Evolutionary conservation across 2,797 vertebrate genomes (phyloP).

Genomic region (Coranthus polyacanthus): DNA sequence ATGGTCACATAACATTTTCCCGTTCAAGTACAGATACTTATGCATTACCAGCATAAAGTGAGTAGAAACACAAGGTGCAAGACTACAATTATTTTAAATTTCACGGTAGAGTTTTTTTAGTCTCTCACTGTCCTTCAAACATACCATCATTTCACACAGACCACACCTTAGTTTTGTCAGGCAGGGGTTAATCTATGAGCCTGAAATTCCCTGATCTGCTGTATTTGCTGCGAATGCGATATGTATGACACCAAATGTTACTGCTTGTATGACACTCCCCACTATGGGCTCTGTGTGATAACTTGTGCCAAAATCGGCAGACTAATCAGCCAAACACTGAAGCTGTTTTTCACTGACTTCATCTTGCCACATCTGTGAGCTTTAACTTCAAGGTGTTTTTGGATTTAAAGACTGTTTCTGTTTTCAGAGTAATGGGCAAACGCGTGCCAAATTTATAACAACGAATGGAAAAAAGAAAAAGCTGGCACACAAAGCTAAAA

Average conservation of each 20-base stretch:
- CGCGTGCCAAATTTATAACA: slow-evolving; percentile 7
- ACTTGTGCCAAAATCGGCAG: slow-evolving; percentile 12
- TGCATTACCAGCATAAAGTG: too few species aligned
- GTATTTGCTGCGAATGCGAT: slow-evolving; percentile 14
- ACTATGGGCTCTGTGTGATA: slow-evolving; percentile 15
- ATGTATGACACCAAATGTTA: slow-evolving; percentile 10
- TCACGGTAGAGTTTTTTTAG: too few species aligned
- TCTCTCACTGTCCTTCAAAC: too few species aligned
- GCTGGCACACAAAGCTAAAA: slow-evolving; percentile 8
- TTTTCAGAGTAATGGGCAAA: slow-evolving; percentile 4
- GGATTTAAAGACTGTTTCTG: slow-evolving; percentile 12
- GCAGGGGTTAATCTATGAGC: slow-evolving; percentile 16
- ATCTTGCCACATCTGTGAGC: slow-evolving; percentile 9
- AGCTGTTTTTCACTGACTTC: slow-evolving; percentile 11
- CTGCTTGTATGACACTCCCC: slow-evolving; percentile 19
- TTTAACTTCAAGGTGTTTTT: slow-evolving; percentile 16
- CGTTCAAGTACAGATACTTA: too few species aligned
- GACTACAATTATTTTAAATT: too few species aligned
- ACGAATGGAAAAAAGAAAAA: slow-evolving; percentile 2
- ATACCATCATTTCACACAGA: too few species aligned
- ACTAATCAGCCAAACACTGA: slow-evolving; percentile 10
- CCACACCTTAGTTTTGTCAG: background rate
- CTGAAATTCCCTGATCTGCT: slow-evolving; percentile 22
- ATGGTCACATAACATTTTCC: too few species aligned
- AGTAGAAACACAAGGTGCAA: too few species aligned